A percentile compares a stretch with the other conserved stretches of the same genome.
phyloP scores from a whole-genome alignment of 2,113 vertebrate genomes.

The Corapipo altera region DNA sequence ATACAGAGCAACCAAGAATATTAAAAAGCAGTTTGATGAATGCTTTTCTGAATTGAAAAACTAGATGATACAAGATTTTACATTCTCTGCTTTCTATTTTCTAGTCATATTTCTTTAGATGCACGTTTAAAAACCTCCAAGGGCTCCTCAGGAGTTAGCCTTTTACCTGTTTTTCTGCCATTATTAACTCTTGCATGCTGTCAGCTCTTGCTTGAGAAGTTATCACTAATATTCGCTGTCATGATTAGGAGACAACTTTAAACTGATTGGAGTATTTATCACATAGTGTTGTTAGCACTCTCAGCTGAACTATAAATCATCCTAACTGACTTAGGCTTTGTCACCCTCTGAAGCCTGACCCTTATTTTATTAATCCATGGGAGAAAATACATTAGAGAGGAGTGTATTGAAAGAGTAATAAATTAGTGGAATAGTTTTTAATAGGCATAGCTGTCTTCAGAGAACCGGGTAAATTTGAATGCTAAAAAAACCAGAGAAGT shows the following conservation, averaged over 20 bases:
- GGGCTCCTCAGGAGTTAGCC: not conserved
- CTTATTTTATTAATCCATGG: constrained; percentile 57
- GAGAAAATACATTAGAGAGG: constrained; percentile 42
- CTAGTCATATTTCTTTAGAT: not conserved
- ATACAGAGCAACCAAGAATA: not conserved
- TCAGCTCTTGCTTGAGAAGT: not conserved
- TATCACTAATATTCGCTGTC: not conserved
- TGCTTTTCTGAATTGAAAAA: not conserved
- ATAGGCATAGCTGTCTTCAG: not conserved
- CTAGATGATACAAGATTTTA: not conserved
- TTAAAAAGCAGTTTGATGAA: not conserved
- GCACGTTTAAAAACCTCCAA: not conserved
- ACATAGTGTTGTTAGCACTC: not conserved
- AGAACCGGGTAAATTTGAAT: not conserved
- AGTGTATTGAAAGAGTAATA: constrained; percentile 42
- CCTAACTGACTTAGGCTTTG: constrained; percentile 28
- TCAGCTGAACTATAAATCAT: constrained; percentile 53
- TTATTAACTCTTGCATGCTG: constrained; percentile 11
- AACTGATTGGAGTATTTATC: constrained; percentile 56
- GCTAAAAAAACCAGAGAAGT: not conserved
- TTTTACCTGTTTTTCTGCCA: not conserved
- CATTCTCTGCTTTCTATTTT: not conserved
- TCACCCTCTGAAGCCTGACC: constrained; percentile 36
- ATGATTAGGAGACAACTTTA: constrained; percentile 3
- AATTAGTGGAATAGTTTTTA: constrained; percentile 32